Percentiles rank a stretch among this genome's conserved stretches.
Conservation (phyloP, 2,888 invertebrate genomes). For the Apamea anceps region DNA sequence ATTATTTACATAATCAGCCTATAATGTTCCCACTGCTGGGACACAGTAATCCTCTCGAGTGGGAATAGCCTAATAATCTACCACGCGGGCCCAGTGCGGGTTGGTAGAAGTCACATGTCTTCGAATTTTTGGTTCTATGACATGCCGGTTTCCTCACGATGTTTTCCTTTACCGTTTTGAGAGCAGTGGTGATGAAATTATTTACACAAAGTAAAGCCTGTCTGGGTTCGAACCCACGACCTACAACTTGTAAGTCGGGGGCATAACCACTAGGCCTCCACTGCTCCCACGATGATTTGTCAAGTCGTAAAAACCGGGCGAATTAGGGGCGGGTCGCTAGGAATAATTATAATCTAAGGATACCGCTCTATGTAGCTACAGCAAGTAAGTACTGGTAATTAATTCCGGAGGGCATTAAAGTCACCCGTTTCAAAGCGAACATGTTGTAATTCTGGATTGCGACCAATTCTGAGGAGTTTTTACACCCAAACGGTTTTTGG, state of each 20-base stretch:
- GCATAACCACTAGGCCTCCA: neutral
- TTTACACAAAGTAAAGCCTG: neutral
- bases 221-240: too few species aligned
- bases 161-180: neutral
- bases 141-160: neutral
- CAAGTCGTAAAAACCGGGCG: neutral
- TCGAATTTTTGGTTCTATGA: too few species aligned
- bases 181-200: neutral
- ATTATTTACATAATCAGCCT: too few species aligned
- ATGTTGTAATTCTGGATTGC: conserved; percentile 36
- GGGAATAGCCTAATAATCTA: too few species aligned
- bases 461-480: conserved; percentile 38
- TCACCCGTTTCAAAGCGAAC: conserved; percentile 30
- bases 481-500: conserved; percentile 30
- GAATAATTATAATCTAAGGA: neutral
- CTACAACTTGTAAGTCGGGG: too few species aligned
- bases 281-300: neutral
- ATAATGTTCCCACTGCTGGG: too few species aligned
- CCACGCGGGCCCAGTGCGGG: too few species aligned
- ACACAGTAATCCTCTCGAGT: neutral
- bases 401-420: conserved; percentile 37
- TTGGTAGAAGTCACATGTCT: too few species aligned
- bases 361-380: neutral
- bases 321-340: neutral
- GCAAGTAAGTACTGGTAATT: conserved; percentile 28